Evolutionary conservation across 1,140 invertebrate species (phyloP), one percentile per base, ranked within the genome.

Genomic region (Drosophila arawakana): DNA sequence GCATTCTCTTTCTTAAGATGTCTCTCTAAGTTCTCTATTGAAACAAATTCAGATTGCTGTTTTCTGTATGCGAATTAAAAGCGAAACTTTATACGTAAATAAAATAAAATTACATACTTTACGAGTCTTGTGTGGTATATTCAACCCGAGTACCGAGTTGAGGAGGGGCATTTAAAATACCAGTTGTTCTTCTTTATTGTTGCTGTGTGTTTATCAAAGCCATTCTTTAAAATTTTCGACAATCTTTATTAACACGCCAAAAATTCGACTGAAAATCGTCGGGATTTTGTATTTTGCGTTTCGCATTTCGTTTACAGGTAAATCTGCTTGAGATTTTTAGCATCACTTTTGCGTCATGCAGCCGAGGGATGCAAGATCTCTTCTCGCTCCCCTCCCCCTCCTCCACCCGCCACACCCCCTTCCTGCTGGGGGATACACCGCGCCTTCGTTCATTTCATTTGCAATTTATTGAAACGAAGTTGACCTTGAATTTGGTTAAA

Each of bases 401-500:
- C 30, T 8, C 2, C 6, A 3, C 0, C 25, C 0, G 25, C 25
- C 25, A 30, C 35, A 15, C 13, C 25, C 62, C 50, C 11, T 46
- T 34, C 1, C 18, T 39, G 37, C 25, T 30, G 25, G 25, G 41
- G 41, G 41, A n/a, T 44, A 21, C 18, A 54, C 46, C 37, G 8
- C 54, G 77, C 55, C 65, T 60, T 65, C 77, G 75, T 80, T 65
- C 77, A 72, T 80, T 83, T 81, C 69, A 85, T 83, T 86, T 83
- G 83, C 82, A 86, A 83, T 86, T 86, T 86, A 86, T 88, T 89
- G 80, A 80, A 83, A 88, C 84, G 84, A 89, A 84, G 84, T 80
- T 88, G 84, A 89, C 84, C 84, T 88, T 88, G 84, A 89, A 89
- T 89, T 89, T 88, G 80, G 84, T 80, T 89, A 83, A 88, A 88